Percentiles rank a stretch among this genome's conserved stretches.
These are phyloP conservation scores for Odontothrips loti DNA, from an alignment of 2,888 invertebrate species.

Conservation along the genomic window DNA sequence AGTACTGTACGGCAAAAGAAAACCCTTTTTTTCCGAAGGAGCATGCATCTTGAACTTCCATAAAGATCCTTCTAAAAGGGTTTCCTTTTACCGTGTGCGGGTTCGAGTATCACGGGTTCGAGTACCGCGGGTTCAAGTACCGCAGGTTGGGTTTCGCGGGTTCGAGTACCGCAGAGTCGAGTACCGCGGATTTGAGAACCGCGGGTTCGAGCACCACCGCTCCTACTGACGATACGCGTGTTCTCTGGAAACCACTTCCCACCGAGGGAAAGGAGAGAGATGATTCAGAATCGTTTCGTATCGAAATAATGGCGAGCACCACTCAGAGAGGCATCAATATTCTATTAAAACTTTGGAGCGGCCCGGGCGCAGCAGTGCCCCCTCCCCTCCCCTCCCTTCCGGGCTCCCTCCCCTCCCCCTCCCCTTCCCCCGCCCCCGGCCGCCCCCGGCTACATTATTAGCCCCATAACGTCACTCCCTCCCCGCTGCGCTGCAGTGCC, in stretches of 20 bases:
- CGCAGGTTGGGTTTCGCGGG: neutral
- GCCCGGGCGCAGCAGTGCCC: neutral
- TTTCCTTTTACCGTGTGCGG: neutral
- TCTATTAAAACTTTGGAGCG: constrained; percentile 18
- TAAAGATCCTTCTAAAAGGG: too few species aligned
- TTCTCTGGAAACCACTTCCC: constrained; percentile 20
- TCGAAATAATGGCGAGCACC: constrained; percentile 15
- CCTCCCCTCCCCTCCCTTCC: neutral
- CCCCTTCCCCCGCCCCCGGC: neutral
- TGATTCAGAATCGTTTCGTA: constrained; percentile 6
- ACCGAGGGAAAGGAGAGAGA: neutral
- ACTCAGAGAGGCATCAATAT: constrained; percentile 22
- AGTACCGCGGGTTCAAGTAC: too few species aligned
- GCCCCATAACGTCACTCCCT: too few species aligned
- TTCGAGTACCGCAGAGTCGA: too few species aligned
- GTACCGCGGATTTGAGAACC: too few species aligned
- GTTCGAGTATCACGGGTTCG: neutral
- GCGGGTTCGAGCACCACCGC: too few species aligned
- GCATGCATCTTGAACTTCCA: too few species aligned
- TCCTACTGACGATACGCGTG: neutral
- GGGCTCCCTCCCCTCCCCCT: neutral
- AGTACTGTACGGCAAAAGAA: too few species aligned
- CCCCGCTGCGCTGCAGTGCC: neutral
- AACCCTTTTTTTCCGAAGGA: too few species aligned
- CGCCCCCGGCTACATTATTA: too few species aligned